Conservation (phyloP, 2,113 vertebrate species). For the Tragelaphus imberbis region DNA sequence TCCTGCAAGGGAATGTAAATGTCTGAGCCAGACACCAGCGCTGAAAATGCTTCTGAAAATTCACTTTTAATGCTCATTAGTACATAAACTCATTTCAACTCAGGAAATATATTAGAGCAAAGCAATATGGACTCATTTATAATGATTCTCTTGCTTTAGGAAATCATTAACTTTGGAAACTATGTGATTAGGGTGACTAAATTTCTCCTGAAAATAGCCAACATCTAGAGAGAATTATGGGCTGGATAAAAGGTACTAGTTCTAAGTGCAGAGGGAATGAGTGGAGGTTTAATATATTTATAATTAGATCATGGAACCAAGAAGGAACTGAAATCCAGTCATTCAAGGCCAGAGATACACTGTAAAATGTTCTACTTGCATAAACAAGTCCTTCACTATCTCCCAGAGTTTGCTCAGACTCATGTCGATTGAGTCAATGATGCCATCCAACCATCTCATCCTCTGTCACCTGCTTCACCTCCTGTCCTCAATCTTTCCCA, state of each 20-base stretch:
- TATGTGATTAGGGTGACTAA: constrained; percentile 42
- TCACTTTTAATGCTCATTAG: constrained; percentile 50
- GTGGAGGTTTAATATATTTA: not conserved
- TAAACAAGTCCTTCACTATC: not conserved
- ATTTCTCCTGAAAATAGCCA: constrained; percentile 50
- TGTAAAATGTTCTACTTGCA: not conserved
- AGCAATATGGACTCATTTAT: constrained; percentile 51
- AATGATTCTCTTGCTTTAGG: constrained; percentile 54
- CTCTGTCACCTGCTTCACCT: not conserved
- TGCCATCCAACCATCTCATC: not conserved
- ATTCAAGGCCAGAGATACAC: not conserved
- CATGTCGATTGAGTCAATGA: not conserved
- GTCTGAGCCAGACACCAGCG: not conserved
- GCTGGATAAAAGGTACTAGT: not conserved
- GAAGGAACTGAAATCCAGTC: not conserved
- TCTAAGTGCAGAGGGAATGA: not conserved
- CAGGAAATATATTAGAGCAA: constrained; percentile 33
- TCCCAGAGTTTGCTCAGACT: not conserved
- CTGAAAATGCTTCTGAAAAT: constrained; percentile 32
- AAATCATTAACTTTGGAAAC: constrained; percentile 64
- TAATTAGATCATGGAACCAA: not conserved
- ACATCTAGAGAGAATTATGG: constrained; percentile 34
- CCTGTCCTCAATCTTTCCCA: not conserved
- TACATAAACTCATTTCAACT: constrained; percentile 48
- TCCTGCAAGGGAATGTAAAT: constrained; percentile 10